Conservation (phyloP, 2,113 vertebrate species). For the Motacilla alba region DNA sequence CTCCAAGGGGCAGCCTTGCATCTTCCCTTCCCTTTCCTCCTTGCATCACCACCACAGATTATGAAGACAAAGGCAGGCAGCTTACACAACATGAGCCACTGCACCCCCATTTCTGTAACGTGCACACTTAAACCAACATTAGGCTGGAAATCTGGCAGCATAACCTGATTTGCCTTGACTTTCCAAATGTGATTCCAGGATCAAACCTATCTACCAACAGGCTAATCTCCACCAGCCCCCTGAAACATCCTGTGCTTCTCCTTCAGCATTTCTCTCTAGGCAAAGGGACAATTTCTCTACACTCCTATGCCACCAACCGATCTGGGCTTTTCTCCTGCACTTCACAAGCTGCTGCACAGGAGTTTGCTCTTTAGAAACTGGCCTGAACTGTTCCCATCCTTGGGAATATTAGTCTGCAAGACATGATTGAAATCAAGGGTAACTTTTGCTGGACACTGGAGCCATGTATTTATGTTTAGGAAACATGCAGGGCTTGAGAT, state of each 20-base stretch:
- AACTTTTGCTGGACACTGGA: background rate
- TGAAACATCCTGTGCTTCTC: background rate
- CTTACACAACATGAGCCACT: background rate
- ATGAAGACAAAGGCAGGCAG: background rate
- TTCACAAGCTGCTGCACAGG: background rate
- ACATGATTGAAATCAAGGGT: background rate
- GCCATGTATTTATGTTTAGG: background rate
- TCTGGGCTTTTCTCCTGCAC: background rate
- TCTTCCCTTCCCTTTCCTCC: background rate
- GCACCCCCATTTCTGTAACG: background rate
- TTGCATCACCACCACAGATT: background rate
- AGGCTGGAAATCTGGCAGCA: background rate
- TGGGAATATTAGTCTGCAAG: background rate
- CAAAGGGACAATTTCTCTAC: background rate
- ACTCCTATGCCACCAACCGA: background rate
- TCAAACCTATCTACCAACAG: background rate
- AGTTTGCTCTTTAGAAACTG: background rate
- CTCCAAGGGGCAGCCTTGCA: background rate
- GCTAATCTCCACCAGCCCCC: background rate
- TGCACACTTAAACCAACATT: accelerated
- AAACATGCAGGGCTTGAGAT: background rate
- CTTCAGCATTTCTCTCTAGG: background rate
- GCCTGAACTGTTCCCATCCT: background rate
- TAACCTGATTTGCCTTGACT: background rate
- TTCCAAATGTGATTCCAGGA: background rate